These are phyloP conservation scores for Gari tellinella DNA, from an alignment of 2,888 invertebrate species.

Conservation along the genomic window DNA sequence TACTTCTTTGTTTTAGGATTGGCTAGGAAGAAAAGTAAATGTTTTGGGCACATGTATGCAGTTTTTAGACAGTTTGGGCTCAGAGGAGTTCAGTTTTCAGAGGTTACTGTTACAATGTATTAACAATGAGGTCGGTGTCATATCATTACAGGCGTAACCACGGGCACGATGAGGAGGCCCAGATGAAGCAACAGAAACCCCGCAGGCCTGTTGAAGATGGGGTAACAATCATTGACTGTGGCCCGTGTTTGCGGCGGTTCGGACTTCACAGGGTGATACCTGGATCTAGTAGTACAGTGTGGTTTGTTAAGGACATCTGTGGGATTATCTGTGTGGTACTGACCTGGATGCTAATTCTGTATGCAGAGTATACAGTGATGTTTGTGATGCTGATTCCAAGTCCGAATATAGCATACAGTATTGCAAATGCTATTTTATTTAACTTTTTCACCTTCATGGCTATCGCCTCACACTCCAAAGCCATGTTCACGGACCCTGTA, in stretches of 20 bases:
- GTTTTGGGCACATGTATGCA: too few species aligned
- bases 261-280: slow-evolving; percentile 65
- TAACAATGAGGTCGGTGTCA: too few species aligned
- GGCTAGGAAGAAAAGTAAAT: too few species aligned
- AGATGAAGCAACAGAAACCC: slow-evolving; percentile 39
- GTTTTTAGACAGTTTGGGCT: too few species aligned
- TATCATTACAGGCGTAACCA: slow-evolving; percentile 36
- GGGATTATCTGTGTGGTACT: slow-evolving; percentile 93
- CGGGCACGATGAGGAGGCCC: slow-evolving; percentile 29
- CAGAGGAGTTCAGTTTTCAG: too few species aligned
- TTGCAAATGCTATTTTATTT: slow-evolving; percentile 90
- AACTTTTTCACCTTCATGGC: slow-evolving; percentile 91
- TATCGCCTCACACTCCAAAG: slow-evolving; percentile 91
- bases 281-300: slow-evolving; percentile 80
- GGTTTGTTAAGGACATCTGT: slow-evolving; percentile 93
- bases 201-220: slow-evolving; percentile 74
- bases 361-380: slow-evolving; percentile 94
- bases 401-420: slow-evolving; percentile 87
- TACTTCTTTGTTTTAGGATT: too few species aligned
- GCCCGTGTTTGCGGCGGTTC: slow-evolving; percentile 73
- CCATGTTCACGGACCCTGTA: slow-evolving; percentile 94
- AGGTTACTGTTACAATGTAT: too few species aligned
- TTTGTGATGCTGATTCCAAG: slow-evolving; percentile 92
- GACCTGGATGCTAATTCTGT: slow-evolving; percentile 92
- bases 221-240: slow-evolving; percentile 77